Evolutionary conservation across 2,888 invertebrate species (phyloP).

Genomic region (Drosophila demipolita): DNA sequence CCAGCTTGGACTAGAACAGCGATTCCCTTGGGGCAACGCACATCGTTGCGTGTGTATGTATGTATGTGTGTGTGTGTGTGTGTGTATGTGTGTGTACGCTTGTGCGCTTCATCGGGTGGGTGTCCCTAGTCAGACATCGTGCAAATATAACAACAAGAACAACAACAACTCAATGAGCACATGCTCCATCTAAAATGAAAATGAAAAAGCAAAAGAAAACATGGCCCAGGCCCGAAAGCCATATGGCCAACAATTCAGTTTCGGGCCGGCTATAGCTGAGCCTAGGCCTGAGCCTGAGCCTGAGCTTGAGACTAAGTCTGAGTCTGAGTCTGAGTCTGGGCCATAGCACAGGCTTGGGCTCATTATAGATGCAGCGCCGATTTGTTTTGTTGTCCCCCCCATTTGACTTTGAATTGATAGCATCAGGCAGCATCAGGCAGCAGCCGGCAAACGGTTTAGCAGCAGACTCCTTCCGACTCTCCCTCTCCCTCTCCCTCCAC

Average conservation of each 20-base stretch:
- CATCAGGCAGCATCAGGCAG: conserved; percentile 62
- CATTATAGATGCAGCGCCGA: conserved; percentile 84
- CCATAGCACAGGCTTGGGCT: conserved; percentile 48
- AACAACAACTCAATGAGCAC: conserved; percentile 73
- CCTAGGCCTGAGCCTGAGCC: background rate
- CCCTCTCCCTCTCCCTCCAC: conserved; percentile 3
- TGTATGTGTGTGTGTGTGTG: conserved; percentile 14
- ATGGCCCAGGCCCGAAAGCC: conserved; percentile 51
- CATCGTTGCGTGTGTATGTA: conserved; percentile 49
- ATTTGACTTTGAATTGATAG: conserved; percentile 83
- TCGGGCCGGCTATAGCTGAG: conserved; percentile 6
- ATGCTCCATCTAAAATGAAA: conserved; percentile 53
- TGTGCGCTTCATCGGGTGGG: conserved; percentile 46
- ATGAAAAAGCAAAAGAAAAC: conserved; percentile 13
- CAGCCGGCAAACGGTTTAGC: conserved; percentile 41
- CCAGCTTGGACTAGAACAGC: conserved; percentile 10
- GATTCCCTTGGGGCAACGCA: conserved; percentile 55
- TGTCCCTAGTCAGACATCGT: conserved; percentile 56
- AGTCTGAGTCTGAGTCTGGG: conserved; percentile 16
- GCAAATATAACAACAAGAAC: conserved; percentile 33
- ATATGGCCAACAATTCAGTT: conserved; percentile 55
- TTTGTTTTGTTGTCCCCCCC: conserved; percentile 83
- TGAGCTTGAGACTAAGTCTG: conserved; percentile 8
- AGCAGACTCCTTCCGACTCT: conserved; percentile 10
- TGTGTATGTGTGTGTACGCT: conserved; percentile 20